Evolutionary conservation across 1,140 invertebrate species (phyloP), one percentile per base, ranked within the genome.

Genomic region (Cotesia chilonis): DNA sequence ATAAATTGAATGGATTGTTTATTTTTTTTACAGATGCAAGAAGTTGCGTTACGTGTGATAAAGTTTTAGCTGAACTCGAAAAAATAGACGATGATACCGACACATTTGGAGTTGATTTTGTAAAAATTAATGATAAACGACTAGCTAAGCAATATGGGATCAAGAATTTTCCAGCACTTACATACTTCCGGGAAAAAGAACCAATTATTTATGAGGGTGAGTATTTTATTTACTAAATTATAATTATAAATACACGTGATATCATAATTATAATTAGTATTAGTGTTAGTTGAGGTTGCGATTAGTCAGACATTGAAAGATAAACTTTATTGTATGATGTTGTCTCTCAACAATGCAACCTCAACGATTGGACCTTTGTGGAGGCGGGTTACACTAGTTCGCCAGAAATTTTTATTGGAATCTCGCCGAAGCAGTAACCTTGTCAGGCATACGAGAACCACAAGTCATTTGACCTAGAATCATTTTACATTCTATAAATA

Each of bases 31-130:
- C 85, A 95, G 95, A 96, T 91, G 93, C 94, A 75, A 91, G 94
- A 87, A 95, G 94, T 85, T 97, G 95, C 87, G 92, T 93, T 79
- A 95, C 94, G 78, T 96, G 95, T 87, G 95, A 97, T 88, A 94
- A 93, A 86, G 95, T 96, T 74, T 89, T 97, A 80, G 92, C 92
- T 76, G 95, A 96, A 88, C 87, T 97, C 81, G 95, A 97, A 88
- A 95, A 95, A 85, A 97, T 97, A 81, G 95, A 97, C 88, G 95
- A 96, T 87, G 95, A 97, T 86, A 96, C 95, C 66, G 95, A 96
- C 87, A 92, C 93, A 51, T 96, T 97, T 86, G 95, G 95, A 78
- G 95, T 98, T 75, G 94, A 96, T 86, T 96, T 97, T 87, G 95
- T 97, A 72, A 97, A 97, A 88, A 96, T 96, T 84, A 96, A 96